Evolutionary conservation across 2,888 invertebrate species (phyloP), one percentile per base, ranked within the genome.

Genomic region (Oscheius sp.): DNA sequence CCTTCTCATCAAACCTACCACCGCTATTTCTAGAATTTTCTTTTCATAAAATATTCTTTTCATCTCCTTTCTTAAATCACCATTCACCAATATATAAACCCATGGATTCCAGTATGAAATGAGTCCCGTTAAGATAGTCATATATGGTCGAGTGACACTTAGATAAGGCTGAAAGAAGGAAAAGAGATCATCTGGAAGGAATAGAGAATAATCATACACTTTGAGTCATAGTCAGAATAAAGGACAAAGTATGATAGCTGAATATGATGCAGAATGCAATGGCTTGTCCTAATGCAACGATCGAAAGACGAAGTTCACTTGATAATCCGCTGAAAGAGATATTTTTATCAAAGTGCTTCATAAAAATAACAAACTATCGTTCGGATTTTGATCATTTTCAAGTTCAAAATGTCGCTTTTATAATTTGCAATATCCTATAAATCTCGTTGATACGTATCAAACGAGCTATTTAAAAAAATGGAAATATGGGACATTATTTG

Each of bases 51-150:
- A 4, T 9, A 47, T 22, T 20, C 12, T 47, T 3, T 22, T 24
- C 4, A 47, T 12, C 12, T 47, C 47, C 24, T 22, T 6, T 47
- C 47, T 47, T 2, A 54, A 8, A 8, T 54, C 54, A 12, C 33
- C 33, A 20, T 54, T 54, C 4, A 54, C 9, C 6, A 33, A 32
- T 9, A 32, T 4, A 33, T 54, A 54, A 33, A 54, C 32, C 32
- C 32, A 54, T 3, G 54, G 54, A 32, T 54, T 54, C 54, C 54
- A 54, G 1, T 54, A 54, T 2, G 54, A 54, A 8, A 33, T 33
- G 9, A 54, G 12, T n/a, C 33, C 54, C 2, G 54, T 54, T 8
- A 54, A 9, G 22, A 54, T 32, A 22, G 33, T 32, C 20, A 54
- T 32, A 33, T 54, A 54, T 20, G 33, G 54, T 4, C 54, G 54